A percentile compares a stretch with the other conserved stretches of the same genome.
Evolutionary conservation across 2,113 vertebrate species (phyloP).

Genomic region (Cairina moschata): DNA sequence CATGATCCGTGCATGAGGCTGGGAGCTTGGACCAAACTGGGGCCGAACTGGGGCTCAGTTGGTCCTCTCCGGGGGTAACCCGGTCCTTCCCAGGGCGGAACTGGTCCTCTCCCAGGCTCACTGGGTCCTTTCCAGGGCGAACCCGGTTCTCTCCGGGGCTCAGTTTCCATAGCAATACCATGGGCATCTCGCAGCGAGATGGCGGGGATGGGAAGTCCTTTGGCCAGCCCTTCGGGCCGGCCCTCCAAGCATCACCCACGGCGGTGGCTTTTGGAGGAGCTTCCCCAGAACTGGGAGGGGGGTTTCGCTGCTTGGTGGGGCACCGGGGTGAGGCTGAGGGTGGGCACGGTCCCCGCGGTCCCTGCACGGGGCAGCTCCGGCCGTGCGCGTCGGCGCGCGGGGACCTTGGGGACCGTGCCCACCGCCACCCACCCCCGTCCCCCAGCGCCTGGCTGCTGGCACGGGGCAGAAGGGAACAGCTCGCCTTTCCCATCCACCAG

Average conservation of each 20-base stretch:
- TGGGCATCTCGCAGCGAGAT: neutral
- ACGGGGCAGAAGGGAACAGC: neutral
- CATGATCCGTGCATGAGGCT: no score
- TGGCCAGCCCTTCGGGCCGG: neutral
- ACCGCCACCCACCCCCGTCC: neutral
- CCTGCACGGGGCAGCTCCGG: no score
- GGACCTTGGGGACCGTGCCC: fast-evolving
- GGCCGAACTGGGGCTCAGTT: neutral
- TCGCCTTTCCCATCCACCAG: neutral
- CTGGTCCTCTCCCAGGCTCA: neutral
- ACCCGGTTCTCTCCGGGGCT: neutral
- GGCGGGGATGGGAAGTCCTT: neutral
- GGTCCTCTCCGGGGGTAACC: neutral
- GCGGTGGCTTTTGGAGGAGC: neutral
- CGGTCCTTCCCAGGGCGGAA: neutral
- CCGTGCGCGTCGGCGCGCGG: no score
- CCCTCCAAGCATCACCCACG: neutral
- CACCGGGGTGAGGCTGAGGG: neutral
- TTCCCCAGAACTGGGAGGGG: no score
- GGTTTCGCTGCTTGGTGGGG: neutral
- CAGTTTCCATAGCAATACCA: constrained; percentile 53
- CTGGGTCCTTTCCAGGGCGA: neutral
- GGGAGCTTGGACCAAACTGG: neutral
- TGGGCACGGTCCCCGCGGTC: neutral
- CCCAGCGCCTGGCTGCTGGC: neutral